These are phyloP conservation scores for Lithophane socia DNA, from an alignment of 2,888 invertebrate species.

Conservation along the genomic window DNA sequence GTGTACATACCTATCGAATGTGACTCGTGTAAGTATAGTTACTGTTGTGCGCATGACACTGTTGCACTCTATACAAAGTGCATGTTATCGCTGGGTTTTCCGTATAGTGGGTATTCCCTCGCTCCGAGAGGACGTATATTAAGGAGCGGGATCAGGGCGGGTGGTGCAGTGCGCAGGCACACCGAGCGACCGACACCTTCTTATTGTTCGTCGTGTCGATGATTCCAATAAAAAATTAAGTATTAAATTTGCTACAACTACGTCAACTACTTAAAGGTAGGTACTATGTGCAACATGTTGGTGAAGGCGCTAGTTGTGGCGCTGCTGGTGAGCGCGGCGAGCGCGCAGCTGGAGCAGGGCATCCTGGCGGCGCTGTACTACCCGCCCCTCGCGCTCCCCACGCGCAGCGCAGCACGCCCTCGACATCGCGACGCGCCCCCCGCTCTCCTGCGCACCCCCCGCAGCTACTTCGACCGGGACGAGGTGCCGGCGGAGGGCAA, in stretches of 20 bases:
- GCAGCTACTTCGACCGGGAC: constrained; percentile 65
- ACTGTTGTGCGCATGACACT: constrained; percentile 4
- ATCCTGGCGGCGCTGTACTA: constrained; percentile 61
- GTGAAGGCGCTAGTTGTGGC: constrained; percentile 3
- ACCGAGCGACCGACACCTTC: neutral
- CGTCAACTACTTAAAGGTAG: neutral
- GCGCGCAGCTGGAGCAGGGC: constrained; percentile 61
- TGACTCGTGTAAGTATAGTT: neutral
- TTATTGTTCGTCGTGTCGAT: neutral
- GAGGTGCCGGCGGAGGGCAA: constrained; percentile 51
- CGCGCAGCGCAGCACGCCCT: constrained; percentile 6
- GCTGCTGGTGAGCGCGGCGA: constrained; percentile 23
- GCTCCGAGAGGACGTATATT: constrained; percentile 6
- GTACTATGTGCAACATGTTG: constrained; percentile 32
- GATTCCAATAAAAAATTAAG: neutral
- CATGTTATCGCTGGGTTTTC: constrained; percentile 23
- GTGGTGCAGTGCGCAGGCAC: neutral
- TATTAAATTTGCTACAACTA: neutral
- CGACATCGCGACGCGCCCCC: neutral
- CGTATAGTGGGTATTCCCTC: constrained; percentile 46
- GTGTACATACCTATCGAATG: constrained; percentile 8
- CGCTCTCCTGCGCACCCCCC: neutral
- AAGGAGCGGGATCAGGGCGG: neutral
- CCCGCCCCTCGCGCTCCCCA: constrained; percentile 35
- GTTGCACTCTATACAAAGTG: constrained; percentile 16